phyloP scores from a whole-genome alignment of 2,113 vertebrate genomes.

The Polyodon spathula region DNA sequence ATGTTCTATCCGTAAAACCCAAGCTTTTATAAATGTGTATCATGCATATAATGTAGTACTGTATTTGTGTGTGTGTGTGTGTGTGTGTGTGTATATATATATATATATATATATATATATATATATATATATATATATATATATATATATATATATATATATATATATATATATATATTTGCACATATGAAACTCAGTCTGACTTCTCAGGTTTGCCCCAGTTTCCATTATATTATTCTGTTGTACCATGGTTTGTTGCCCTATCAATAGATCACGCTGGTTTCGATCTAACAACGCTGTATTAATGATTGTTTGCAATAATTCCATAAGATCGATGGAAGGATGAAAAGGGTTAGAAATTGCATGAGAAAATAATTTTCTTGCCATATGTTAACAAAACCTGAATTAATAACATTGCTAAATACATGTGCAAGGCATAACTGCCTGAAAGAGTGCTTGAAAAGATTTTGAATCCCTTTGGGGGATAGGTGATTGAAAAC shows the following conservation, averaged over 20 bases:
- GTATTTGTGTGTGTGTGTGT: neutral
- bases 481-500: neutral
- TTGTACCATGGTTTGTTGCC: neutral
- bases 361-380: conserved; percentile 6
- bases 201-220: too few species aligned
- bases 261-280: too few species aligned
- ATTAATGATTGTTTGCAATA: neutral
- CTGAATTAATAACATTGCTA: neutral
- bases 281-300: neutral
- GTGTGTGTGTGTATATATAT: neutral
- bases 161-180: too few species aligned
- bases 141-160: too few species aligned
- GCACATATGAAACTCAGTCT: too few species aligned
- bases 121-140: neutral
- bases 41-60: too few species aligned
- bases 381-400: neutral
- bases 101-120: too few species aligned
- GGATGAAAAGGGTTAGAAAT: neutral
- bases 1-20: neutral
- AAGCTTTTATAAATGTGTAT: neutral
- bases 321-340: neutral
- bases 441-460: neutral
- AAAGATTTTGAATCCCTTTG: neutral
- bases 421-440: neutral
- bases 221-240: too few species aligned